Conservation (phyloP, 2,888 invertebrate species). For the Pachycephus smyrnensis region DNA sequence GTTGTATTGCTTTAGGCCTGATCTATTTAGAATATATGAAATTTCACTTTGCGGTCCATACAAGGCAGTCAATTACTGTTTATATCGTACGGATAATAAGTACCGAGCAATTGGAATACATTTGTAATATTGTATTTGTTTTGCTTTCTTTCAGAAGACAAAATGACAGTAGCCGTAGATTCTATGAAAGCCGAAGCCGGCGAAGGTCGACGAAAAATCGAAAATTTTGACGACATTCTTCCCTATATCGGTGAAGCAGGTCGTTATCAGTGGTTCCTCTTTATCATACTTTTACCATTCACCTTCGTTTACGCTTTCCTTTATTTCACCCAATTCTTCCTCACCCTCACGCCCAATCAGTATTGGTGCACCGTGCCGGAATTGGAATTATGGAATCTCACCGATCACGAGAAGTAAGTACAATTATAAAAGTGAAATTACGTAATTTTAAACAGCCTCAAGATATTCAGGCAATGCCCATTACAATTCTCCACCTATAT, state of each 20-base stretch:
- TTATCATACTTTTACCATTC: conserved; percentile 60
- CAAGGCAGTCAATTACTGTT: background rate
- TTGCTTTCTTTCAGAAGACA: conserved; percentile 32
- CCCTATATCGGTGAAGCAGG: conserved; percentile 63
- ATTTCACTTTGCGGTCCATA: background rate
- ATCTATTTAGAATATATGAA: background rate
- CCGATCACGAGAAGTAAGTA: conserved; percentile 57
- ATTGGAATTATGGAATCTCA: conserved; percentile 51
- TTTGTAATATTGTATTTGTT: background rate
- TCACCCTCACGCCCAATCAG: conserved; percentile 60
- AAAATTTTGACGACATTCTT: conserved; percentile 62
- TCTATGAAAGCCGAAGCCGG: conserved; percentile 52
- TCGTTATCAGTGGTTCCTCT: conserved; percentile 61
- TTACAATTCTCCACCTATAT: background rate
- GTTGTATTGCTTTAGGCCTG: background rate
- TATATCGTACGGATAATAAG: background rate
- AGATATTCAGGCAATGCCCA: background rate
- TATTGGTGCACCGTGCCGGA: conserved; percentile 63
- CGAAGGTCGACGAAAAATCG: conserved; percentile 48
- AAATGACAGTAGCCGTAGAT: conserved; percentile 56
- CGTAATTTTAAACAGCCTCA: background rate
- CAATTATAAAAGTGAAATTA: background rate
- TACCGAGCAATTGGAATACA: background rate
- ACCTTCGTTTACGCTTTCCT: conserved; percentile 64
- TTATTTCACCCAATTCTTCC: conserved; percentile 64